Conservation (phyloP, 2,797 vertebrate species). For the Fistularia commersonii region DNA sequence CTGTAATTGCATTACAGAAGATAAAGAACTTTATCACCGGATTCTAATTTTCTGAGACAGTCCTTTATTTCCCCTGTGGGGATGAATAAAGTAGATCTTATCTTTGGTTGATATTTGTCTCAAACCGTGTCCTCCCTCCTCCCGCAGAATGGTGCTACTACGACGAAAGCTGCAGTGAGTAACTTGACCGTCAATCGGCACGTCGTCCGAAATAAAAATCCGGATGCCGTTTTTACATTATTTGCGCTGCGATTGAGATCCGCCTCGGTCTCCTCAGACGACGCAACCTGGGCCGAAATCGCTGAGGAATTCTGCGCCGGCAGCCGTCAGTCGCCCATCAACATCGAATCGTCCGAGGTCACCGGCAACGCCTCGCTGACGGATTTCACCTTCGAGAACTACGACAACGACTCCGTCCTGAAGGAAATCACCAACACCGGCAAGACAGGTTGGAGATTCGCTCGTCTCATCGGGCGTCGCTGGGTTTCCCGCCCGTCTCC, state of each 20-base stretch:
- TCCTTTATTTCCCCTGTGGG: no score
- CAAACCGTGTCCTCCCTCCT: not conserved
- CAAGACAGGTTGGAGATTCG: constrained; percentile 55
- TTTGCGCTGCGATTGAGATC: not conserved
- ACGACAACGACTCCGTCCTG: not conserved
- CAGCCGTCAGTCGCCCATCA: constrained; percentile 69
- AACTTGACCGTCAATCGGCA: no score
- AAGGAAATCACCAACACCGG: constrained; percentile 53
- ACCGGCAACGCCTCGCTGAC: constrained; percentile 15
- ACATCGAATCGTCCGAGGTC: constrained; percentile 46
- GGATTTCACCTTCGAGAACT: constrained; percentile 46
- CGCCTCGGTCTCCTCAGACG: constrained; percentile 30
- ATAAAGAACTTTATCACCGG: no score
- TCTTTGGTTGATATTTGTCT: no score
- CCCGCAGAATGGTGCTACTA: constrained; percentile 67
- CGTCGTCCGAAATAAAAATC: no score
- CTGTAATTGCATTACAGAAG: no score
- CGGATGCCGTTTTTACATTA: no score
- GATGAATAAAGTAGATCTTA: no score
- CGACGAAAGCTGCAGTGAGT: constrained; percentile 59
- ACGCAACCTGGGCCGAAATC: constrained; percentile 40
- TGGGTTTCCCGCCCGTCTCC: no score
- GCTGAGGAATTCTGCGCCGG: constrained; percentile 38
- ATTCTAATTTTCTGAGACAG: no score
- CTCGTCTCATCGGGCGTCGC: no score